These are phyloP conservation scores for Dasyornis broadbenti DNA, from an alignment of 2,113 vertebrate genomes.

Conservation along the genomic window DNA sequence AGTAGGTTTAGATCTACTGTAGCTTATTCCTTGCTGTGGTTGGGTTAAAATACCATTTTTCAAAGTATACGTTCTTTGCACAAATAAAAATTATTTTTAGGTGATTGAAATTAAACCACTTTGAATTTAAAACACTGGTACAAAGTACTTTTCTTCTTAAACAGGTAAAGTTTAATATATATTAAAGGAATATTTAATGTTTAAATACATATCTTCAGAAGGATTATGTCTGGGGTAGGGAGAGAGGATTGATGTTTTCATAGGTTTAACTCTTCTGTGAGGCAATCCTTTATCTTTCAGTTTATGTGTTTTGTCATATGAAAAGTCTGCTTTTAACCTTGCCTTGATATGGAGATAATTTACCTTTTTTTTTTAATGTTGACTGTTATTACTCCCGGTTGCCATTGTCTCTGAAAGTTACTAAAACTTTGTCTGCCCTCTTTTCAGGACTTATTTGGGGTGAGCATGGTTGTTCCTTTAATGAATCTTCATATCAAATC, in stretches of 20 bases:
- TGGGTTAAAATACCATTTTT: neutral
- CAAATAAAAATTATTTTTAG: neutral
- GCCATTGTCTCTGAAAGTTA: neutral
- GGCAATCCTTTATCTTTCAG: neutral
- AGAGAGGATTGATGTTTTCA: neutral
- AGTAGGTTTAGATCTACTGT: neutral
- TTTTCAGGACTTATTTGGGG: constrained; percentile 91
- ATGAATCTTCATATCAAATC: constrained; percentile 89
- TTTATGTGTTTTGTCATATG: neutral
- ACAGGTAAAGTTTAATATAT: neutral
- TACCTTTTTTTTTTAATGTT: neutral
- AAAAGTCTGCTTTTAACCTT: neutral
- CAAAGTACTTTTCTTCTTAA: neutral
- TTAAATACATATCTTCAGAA: neutral
- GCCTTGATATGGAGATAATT: neutral
- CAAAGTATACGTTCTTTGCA: neutral
- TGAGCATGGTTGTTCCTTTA: constrained; percentile 94
- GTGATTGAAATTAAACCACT: neutral
- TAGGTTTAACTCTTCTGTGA: neutral
- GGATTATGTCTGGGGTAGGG: neutral
- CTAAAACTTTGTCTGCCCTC: neutral
- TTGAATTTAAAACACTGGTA: neutral
- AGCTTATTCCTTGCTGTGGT: neutral
- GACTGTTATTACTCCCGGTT: neutral
- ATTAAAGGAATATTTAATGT: neutral